A percentile compares a stretch with the other conserved stretches of the same genome.
Conservation (phyloP, 2,888 invertebrate species). For the Diloba caeruleocephala region DNA sequence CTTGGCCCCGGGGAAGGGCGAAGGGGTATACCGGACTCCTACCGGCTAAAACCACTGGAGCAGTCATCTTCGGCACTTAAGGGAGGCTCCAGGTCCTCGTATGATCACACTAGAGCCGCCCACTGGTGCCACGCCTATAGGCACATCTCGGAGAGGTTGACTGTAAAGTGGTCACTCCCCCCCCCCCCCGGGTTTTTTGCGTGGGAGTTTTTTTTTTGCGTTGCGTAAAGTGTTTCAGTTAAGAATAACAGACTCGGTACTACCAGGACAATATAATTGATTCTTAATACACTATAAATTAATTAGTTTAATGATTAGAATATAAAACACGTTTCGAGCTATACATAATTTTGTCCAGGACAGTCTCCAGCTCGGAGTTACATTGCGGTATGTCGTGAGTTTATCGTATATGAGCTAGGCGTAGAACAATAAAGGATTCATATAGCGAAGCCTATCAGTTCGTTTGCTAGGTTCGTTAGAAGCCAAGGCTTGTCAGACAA, state of each 20-base stretch:
- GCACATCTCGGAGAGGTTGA: too few species aligned
- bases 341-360: conserved; percentile 13
- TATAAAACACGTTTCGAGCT: conserved; percentile 21
- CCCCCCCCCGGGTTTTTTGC: too few species aligned
- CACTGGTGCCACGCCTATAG: too few species aligned
- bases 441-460: conserved; percentile 44
- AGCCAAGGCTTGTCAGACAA: conserved; percentile 63
- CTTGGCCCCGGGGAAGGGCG: too few species aligned
- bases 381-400: conserved; percentile 5
- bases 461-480: conserved; percentile 49
- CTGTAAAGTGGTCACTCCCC: too few species aligned
- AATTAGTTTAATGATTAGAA: conserved; percentile 19
- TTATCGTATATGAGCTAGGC: conserved; percentile 27
- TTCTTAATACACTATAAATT: conserved; percentile 8
- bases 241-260: conserved; percentile 14
- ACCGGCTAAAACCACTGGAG: too few species aligned
- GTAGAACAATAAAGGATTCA: conserved; percentile 53
- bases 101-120: too few species aligned
- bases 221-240: conserved; percentile 5
- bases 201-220: conserved; percentile 35
- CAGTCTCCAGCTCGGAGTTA: conserved; percentile 8
- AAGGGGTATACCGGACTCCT: too few species aligned
- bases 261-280: conserved; percentile 18
- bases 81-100: too few species aligned
- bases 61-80: too few species aligned